Evolutionary conservation across 2,797 vertebrate species (phyloP), one percentile per base, ranked within the genome.

Genomic region (Tamandua tetradactyla): DNA sequence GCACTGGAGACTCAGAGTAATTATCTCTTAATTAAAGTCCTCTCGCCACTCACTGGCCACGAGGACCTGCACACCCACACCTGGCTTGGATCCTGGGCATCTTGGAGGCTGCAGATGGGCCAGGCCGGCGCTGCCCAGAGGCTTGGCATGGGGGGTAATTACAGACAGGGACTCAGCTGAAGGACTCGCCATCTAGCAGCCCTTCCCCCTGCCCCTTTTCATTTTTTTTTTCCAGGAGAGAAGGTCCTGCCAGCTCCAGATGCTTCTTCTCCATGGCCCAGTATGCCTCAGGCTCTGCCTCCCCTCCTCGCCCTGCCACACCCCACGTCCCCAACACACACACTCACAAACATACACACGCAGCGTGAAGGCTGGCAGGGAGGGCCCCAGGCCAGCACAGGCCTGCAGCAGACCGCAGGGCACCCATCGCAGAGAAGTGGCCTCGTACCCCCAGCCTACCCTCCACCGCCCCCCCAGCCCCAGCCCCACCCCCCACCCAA

Each of bases 1-100:
- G 94, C 80, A 0, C 59, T 92, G 61, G 79, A 97, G 95, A 97
- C 92, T 83, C 94, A 35, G 96, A 95, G 94, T 98, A 98, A 98
- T 98, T 98, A 98, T 97, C 95, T 96, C 96, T 97, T 98, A 98
- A 98, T 98, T 98, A 98, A 98, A 97, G 97, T 98, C 97, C 84
- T 96, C 96, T 97, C 88, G 40, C 97, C 94, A 91, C 96, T 97
- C 97, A 79, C 92, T 27, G 78, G 92, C 97, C 97, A 96, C 7
- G 1, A 97, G 96, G 97, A 96, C 96, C 96, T 37, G 55, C 97
- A 96, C 94, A 95, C 97, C 95, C 96, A 83, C 97, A 97, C 97
- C 97, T 97, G 97, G 97, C 97, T 90, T 95, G 95, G 97, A 97
- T 96, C 68, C 62, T 97, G 82, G 90, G 91, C 0, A 17, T 97